A percentile compares a stretch with the other conserved stretches of the same genome.
These are phyloP conservation scores for Saxidomus purpurata DNA, from an alignment of 1,140 invertebrate genomes.

Conservation along the genomic window DNA sequence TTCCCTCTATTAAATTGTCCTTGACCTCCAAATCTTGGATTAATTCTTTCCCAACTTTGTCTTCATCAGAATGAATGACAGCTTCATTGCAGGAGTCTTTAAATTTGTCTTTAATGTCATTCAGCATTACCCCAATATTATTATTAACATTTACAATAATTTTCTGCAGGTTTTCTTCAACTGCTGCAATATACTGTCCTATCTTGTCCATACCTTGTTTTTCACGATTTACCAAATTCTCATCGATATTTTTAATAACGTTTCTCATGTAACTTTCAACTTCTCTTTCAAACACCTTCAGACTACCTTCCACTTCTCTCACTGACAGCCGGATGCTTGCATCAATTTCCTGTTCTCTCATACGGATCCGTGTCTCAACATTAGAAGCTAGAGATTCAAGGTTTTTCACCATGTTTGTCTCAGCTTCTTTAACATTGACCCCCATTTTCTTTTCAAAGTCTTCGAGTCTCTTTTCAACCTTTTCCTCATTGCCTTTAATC, in stretches of 20 bases:
- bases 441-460: neutral
- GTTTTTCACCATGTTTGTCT: neutral
- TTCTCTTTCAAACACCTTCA: slow-evolving; percentile 36
- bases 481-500: neutral
- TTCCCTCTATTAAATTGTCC: neutral
- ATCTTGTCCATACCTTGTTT: slow-evolving; percentile 7
- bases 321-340: slow-evolving; percentile 3
- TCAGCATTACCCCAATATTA: slow-evolving; percentile 8
- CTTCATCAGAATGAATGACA: neutral
- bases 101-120: neutral
- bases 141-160: neutral
- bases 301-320: slow-evolving; percentile 22
- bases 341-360: slow-evolving; percentile 24
- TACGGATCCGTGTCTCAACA: neutral
- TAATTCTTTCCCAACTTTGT: neutral
- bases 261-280: slow-evolving; percentile 28
- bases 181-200: neutral
- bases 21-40: neutral
- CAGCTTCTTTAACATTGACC: neutral
- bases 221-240: slow-evolving; percentile 4
- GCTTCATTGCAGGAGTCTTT: neutral
- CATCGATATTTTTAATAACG: slow-evolving; percentile 21
- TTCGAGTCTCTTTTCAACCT: neutral
- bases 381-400: slow-evolving; percentile 10
- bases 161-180: slow-evolving; percentile 1